Conservation (phyloP, 2,113 vertebrate species). For the Pseudopipra pipra region DNA sequence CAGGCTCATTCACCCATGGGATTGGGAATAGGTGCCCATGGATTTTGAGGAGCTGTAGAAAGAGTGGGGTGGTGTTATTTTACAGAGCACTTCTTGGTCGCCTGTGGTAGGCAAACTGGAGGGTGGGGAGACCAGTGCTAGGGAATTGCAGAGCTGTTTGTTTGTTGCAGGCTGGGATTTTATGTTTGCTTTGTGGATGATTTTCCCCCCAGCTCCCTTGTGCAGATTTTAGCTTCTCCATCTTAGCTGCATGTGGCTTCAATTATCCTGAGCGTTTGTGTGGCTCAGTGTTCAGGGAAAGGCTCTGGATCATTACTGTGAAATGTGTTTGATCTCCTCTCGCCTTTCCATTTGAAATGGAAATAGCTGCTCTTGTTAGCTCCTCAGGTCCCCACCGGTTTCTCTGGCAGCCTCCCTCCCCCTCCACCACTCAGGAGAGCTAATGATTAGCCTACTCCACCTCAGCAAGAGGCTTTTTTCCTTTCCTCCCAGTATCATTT, state of each 20-base stretch:
- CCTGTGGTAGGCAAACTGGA: background rate
- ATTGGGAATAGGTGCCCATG: background rate
- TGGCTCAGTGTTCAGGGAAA: conserved; percentile 20
- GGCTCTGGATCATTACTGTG: conserved; percentile 39
- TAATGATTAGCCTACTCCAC: conserved; percentile 5
- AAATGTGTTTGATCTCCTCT: conserved; percentile 67
- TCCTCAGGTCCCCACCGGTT: conserved; percentile 58
- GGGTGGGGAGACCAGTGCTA: background rate
- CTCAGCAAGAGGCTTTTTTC: background rate
- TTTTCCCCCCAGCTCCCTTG: background rate
- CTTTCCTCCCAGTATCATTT: background rate
- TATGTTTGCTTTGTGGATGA: conserved; percentile 32
- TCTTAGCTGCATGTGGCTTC: conserved; percentile 22
- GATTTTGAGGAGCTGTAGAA: background rate
- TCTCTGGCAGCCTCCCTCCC: background rate
- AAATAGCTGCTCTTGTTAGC: conserved; percentile 72
- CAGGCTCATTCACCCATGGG: background rate
- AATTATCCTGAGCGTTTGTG: conserved; percentile 49
- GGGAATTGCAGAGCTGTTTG: background rate
- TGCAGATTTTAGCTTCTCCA: conserved; percentile 36
- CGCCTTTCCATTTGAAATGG: conserved; percentile 66
- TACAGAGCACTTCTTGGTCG: background rate
- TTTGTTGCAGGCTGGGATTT: conserved; percentile 26
- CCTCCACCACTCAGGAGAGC: background rate
- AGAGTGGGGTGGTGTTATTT: background rate